phyloP scores from a whole-genome alignment of 2,888 invertebrate genomes.

The Thysanoteuthis rhombus region DNA sequence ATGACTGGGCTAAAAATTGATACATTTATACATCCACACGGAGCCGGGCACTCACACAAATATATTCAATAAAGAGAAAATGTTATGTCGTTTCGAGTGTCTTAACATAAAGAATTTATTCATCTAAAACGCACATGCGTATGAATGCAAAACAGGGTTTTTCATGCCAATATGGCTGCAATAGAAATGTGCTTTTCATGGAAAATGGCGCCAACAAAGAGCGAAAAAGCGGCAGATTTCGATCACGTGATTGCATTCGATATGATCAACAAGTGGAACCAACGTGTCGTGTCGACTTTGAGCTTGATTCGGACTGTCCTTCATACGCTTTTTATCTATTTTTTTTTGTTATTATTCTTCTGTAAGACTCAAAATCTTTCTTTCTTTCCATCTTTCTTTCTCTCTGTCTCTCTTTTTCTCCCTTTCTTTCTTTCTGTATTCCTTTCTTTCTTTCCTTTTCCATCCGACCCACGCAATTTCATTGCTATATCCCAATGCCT shows the following conservation, averaged over 20 bases:
- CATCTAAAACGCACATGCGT: slow-evolving; percentile 12
- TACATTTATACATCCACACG: not conserved
- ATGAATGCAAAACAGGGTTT: not conserved
- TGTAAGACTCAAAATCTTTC: too few species aligned
- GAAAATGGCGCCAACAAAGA: slow-evolving; percentile 12
- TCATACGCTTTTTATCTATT: too few species aligned
- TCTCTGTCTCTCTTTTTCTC: not conserved
- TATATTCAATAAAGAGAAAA: slow-evolving; percentile 12
- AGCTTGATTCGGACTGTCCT: not conserved
- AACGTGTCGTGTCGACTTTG: not conserved
- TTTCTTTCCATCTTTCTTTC: not conserved
- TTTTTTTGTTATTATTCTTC: not conserved
- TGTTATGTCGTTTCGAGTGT: not conserved
- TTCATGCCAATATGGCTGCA: slow-evolving; percentile 12
- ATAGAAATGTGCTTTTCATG: not conserved
- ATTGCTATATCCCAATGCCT: too few species aligned
- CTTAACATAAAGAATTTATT: not conserved
- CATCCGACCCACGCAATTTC: too few species aligned
- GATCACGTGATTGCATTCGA: not conserved
- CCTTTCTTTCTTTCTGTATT: too few species aligned
- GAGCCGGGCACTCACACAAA: not conserved
- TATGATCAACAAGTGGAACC: slow-evolving; percentile 12
- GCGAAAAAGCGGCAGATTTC: not conserved
- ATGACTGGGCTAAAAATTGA: not conserved
- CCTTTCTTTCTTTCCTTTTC: not conserved